A percentile compares a stretch with the other conserved stretches of the same genome.
phyloP scores from a whole-genome alignment of 1,140 invertebrate genomes.

The Papilio polyxenes region DNA sequence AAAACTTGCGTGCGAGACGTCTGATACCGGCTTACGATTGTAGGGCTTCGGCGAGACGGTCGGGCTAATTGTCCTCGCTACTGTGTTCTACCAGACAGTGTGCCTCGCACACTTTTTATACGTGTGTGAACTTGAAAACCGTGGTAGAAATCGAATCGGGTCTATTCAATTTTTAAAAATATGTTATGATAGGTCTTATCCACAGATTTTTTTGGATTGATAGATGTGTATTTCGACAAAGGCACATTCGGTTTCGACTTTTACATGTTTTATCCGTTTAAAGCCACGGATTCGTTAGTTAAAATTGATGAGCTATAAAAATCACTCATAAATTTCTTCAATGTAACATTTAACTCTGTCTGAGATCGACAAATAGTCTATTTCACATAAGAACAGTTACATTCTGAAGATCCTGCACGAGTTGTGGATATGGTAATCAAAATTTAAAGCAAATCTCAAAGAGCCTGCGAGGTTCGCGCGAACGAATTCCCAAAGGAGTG shows the following conservation, averaged over 20 bases:
- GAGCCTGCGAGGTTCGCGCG: slow-evolving; percentile 26
- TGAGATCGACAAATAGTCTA: background rate
- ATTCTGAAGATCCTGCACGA: background rate
- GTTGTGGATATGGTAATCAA: slow-evolving; percentile 36
- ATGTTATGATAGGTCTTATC: background rate
- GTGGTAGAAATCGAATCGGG: background rate
- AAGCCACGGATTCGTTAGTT: background rate
- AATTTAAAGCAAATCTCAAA: slow-evolving; percentile 38
- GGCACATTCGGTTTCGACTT: too few species aligned
- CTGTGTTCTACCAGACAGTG: slow-evolving; percentile 40
- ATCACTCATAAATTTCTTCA: background rate
- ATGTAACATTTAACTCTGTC: background rate
- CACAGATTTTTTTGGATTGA: too few species aligned
- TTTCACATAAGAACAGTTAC: background rate
- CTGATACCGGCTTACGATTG: slow-evolving; percentile 67
- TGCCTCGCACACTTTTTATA: slow-evolving; percentile 38
- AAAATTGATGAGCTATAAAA: background rate
- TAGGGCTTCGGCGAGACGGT: slow-evolving; percentile 69
- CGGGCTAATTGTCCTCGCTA: slow-evolving; percentile 60
- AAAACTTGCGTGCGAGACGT: slow-evolving; percentile 63
- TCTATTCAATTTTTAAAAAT: background rate
- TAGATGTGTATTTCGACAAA: background rate
- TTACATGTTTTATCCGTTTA: too few species aligned
- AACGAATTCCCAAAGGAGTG: slow-evolving; percentile 50
- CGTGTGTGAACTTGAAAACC: background rate